phyloP scores from a whole-genome alignment of 2,797 vertebrate genomes.

The Phalanger gymnotis region DNA sequence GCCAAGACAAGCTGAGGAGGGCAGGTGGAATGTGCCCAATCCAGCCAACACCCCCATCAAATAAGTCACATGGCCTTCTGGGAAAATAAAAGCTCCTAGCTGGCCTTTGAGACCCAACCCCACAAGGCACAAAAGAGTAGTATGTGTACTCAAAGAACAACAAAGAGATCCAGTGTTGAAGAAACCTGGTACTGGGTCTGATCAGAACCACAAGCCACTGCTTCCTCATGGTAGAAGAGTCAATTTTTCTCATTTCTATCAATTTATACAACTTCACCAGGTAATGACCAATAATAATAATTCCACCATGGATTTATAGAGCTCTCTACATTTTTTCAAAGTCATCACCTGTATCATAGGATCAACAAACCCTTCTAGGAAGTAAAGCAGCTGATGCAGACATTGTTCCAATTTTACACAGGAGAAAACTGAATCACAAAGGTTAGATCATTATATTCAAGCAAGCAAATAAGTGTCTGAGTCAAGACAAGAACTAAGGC shows the following conservation, averaged over 20 bases:
- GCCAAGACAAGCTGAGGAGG: constrained; percentile 33
- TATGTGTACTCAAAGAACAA: neutral
- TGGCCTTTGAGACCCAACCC: constrained; percentile 40
- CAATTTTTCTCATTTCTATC: neutral
- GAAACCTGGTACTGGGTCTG: neutral
- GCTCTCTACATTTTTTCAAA: too few relatives aligned
- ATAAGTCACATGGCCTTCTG: neutral
- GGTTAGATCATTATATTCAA: too few relatives aligned
- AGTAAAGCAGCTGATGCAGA: too few relatives aligned
- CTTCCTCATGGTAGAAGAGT: neutral
- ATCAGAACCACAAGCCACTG: constrained; percentile 17
- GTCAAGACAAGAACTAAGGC: too few relatives aligned
- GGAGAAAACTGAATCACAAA: too few relatives aligned
- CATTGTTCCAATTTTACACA: too few relatives aligned
- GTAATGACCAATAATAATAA: neutral
- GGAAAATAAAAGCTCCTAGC: constrained; percentile 1
- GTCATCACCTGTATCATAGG: too few relatives aligned
- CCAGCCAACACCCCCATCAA: constrained; percentile 33
- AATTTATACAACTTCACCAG: neutral
- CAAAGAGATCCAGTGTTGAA: constrained; percentile 28
- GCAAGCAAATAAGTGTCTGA: too few relatives aligned
- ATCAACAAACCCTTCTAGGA: too few relatives aligned
- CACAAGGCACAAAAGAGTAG: neutral
- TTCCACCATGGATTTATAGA: too few relatives aligned
- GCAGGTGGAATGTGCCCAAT: constrained; percentile 61